Percentiles rank a stretch among this genome's conserved stretches.
Evolutionary conservation across 2,888 invertebrate species (phyloP).

Genomic region (Dicyrtoma fusca): DNA sequence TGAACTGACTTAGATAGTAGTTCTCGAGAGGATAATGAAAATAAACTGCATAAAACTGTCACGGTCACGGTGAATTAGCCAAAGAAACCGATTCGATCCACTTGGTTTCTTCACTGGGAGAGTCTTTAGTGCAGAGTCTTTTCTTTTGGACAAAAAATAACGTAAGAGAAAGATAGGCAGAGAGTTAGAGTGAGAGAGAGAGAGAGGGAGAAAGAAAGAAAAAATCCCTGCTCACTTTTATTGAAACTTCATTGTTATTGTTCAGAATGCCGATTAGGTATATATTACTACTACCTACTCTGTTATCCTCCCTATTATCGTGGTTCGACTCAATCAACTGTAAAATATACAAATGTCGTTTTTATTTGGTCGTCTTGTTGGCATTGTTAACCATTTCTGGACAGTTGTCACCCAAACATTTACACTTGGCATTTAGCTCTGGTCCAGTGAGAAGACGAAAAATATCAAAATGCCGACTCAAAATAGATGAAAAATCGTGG

Average conservation of each 20-base stretch:
- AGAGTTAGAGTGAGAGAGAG: not conserved
- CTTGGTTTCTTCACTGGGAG: not conserved
- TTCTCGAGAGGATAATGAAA: too few relatives aligned
- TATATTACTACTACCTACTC: not conserved
- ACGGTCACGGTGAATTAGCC: slow-evolving; percentile 36
- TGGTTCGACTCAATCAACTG: slow-evolving; percentile 33
- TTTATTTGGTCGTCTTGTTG: slow-evolving; percentile 5
- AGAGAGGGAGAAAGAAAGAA: not conserved
- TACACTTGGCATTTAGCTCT: slow-evolving; percentile 9
- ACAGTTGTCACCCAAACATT: slow-evolving; percentile 34
- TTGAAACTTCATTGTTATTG: slow-evolving; percentile 17
- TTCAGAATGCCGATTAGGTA: slow-evolving; percentile 22
- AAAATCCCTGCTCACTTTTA: slow-evolving; percentile 3
- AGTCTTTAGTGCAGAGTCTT: too few relatives aligned
- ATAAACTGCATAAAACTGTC: slow-evolving; percentile 28
- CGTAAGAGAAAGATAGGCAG: too few relatives aligned
- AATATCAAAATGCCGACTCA: too few relatives aligned
- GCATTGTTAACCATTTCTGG: slow-evolving; percentile 22
- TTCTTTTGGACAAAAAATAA: too few relatives aligned
- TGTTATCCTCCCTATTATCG: slow-evolving; percentile 21
- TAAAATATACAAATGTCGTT: slow-evolving; percentile 29
- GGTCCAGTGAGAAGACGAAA: slow-evolving; percentile 3
- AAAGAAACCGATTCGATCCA: slow-evolving; percentile 29
- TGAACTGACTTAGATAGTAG: too few relatives aligned
- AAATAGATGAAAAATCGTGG: slow-evolving; percentile 18